Percentiles rank a stretch among this genome's conserved stretches.
Evolutionary conservation across 1,140 invertebrate genomes (phyloP).

Genomic region (Phthorimaea operculella): DNA sequence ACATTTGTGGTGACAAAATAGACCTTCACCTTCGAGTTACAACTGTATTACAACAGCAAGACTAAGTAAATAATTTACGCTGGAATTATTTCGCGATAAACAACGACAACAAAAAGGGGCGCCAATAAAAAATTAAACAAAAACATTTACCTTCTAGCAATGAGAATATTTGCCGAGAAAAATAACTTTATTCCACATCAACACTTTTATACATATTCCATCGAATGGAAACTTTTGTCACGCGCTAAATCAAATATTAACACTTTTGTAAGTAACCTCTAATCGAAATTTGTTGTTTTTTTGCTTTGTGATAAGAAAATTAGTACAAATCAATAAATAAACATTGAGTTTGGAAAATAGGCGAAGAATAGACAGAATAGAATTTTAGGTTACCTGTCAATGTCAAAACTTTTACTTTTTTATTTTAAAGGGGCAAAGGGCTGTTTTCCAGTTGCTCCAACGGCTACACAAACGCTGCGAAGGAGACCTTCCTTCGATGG

Average conservation of each 20-base stretch:
- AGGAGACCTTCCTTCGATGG: not conserved
- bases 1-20: not conserved
- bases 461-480: not conserved
- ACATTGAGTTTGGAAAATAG: constrained; percentile 4
- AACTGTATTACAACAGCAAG: not conserved
- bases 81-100: not conserved
- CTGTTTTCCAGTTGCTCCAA: not conserved
- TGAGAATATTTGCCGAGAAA: not conserved
- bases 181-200: not conserved
- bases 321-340: constrained; percentile 12
- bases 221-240: constrained; percentile 7
- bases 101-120: no score
- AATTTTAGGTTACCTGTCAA: constrained; percentile 39
- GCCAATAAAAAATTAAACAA: not conserved
- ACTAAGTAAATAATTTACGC: not conserved
- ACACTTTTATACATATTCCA: not conserved
- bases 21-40: not conserved
- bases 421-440: not conserved
- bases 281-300: constrained; percentile 1
- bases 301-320: constrained; percentile 7
- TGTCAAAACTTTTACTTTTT: constrained; percentile 18
- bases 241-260: constrained; percentile 5
- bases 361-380: no score
- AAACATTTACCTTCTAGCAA: constrained; percentile 1
- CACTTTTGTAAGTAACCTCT: not conserved